A percentile compares a stretch with the other conserved stretches of the same genome.
These are phyloP conservation scores for Caenorhabditis sp. DNA, from an alignment of 2,888 invertebrate species.

Conservation along the genomic window DNA sequence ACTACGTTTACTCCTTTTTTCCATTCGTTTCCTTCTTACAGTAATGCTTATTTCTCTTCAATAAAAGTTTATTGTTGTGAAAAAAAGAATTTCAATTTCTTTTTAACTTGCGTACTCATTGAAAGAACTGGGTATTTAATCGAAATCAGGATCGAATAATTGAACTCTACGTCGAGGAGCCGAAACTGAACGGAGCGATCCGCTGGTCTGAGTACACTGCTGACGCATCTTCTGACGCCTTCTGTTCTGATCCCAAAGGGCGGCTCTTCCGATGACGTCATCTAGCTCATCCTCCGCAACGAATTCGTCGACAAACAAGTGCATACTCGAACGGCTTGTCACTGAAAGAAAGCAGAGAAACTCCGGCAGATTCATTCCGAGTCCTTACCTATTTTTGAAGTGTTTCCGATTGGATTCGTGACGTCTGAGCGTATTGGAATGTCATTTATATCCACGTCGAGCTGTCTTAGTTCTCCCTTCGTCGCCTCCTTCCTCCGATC, in stretches of 20 bases:
- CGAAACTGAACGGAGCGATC: constrained; percentile 34
- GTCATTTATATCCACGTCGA: constrained; percentile 45
- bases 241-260: constrained; percentile 46
- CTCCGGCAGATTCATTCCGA: too few relatives aligned
- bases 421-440: constrained; percentile 33
- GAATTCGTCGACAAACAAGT: constrained; percentile 43
- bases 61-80: not conserved
- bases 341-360: too few relatives aligned
- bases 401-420: not conserved
- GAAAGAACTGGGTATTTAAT: constrained; percentile 28
- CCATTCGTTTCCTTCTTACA: not conserved
- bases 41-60: not conserved
- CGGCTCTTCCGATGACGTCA: constrained; percentile 50
- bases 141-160: constrained; percentile 55
- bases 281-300: constrained; percentile 41
- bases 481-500: not conserved
- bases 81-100: not conserved
- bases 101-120: not conserved
- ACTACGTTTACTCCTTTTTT: not conserved
- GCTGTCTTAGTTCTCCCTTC: constrained; percentile 16
- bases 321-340: constrained; percentile 49
- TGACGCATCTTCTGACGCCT: constrained; percentile 52
- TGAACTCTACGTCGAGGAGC: constrained; percentile 39
- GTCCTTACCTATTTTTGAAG: constrained; percentile 31
- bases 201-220: constrained; percentile 46